Base-by-base conservation (phyloP, 2,797 vertebrate genomes). In the Rhinophrynus dorsalis region DNA sequence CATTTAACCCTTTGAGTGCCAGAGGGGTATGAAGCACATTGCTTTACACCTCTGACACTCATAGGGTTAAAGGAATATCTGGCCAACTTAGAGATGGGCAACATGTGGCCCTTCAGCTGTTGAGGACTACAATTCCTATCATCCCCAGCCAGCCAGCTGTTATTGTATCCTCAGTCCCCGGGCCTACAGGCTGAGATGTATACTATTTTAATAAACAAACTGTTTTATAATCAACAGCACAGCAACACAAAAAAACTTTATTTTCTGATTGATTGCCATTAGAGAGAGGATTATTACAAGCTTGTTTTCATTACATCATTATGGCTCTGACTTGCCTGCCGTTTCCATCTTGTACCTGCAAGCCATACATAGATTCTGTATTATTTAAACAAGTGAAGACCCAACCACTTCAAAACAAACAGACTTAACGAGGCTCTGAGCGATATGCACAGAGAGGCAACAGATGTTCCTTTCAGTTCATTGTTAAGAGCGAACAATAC, bases 381-480 rank as follows among this genome's bases (percentile, higher is more conserved):
- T 80, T 80, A 83, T 70, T 82, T 77, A 82, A 75, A 59, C 21
- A 58, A 65, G 67, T 65, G 33, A 9, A 75, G 29, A 55, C 30
- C 40, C 77, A 62, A 58, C 60, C 29, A 77, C 75, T 72, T 75
- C 67, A 75, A 74, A 81, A 71, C 66, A 74, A 80, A 83, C 63
- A 82, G 61, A 72, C 76, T 68, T 74, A 2, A 79, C 76, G 79
- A 82, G 79, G 56, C 57, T 76, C 37, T 57, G 67, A 74, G 75
- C 72, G 3, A 0, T 59, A 57, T 23, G 54, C 0, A 0, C 69
- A 77, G 74, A 75, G 60, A 82, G 76, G 69, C 77, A 74, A 79
- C 86, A 88, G 83, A 77, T 89, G 87, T 79, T 87, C 65, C 7
- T 81, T 83, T 84, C 79, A 79, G 78, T 58, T 82, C 56, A 30